A percentile compares a stretch with the other conserved stretches of the same genome.
Evolutionary conservation across 2,797 vertebrate species (phyloP).

Genomic region (Halcyon leucocephala): DNA sequence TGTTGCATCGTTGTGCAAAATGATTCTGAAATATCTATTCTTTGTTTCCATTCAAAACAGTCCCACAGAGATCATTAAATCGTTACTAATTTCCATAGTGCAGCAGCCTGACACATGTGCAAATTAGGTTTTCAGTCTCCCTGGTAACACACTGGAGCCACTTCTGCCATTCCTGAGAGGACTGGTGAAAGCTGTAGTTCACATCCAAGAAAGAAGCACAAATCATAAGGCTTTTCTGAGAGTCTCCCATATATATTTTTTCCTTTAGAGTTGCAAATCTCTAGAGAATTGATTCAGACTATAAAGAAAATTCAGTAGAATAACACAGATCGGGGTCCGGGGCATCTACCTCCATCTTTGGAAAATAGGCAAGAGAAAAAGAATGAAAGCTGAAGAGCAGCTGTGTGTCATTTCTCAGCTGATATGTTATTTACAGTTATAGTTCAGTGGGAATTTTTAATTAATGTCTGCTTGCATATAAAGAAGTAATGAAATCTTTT

Average conservation of each 20-base stretch:
- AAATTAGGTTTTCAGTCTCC: constrained; percentile 2
- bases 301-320: neutral
- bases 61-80: constrained; percentile 6
- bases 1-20: neutral
- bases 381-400: neutral
- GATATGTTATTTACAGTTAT: neutral
- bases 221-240: neutral
- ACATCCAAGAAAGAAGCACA: neutral
- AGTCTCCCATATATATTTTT: neutral
- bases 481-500: neutral
- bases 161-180: neutral
- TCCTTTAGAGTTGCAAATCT: neutral
- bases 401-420: neutral
- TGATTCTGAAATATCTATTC: neutral
- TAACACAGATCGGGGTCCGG: fast-evolving
- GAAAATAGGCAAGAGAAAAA: neutral
- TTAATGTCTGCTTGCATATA: neutral
- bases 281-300: neutral
- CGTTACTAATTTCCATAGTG: neutral
- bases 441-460: neutral
- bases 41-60: neutral
- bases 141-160: neutral
- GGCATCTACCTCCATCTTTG: neutral
- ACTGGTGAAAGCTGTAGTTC: neutral
- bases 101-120: neutral